These are phyloP conservation scores for Cyphomyrus discorhynchus DNA, from an alignment of 2,113 vertebrate species.

Conservation along the genomic window DNA sequence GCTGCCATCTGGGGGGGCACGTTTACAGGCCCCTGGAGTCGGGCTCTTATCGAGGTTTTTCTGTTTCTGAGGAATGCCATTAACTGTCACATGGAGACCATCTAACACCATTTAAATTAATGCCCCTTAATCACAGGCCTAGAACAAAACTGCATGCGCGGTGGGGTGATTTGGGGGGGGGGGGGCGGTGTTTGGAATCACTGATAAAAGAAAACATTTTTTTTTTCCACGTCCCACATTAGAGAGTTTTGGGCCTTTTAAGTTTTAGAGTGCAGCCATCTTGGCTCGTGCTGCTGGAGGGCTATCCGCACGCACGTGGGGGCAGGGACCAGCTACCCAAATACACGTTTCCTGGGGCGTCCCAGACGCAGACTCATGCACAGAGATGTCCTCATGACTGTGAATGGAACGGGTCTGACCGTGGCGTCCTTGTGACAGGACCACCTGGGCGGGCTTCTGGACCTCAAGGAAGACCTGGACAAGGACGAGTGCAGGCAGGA, in stretches of 20 bases:
- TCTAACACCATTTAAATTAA: slow-evolving; percentile 5
- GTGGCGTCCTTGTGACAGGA: slow-evolving; percentile 58
- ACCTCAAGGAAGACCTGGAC: slow-evolving; percentile 91
- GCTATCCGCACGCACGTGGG: slow-evolving; percentile 20
- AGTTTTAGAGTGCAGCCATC: slow-evolving; percentile 30
- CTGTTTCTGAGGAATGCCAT: slow-evolving; percentile 13
- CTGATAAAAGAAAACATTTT: slow-evolving; percentile 23
- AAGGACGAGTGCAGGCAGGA: slow-evolving; percentile 96
- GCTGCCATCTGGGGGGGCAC: slow-evolving; percentile 30
- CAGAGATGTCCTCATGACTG: neutral
- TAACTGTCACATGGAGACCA: slow-evolving; percentile 22
- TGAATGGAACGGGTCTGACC: neutral
- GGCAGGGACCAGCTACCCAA: neutral
- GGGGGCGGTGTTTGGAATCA: slow-evolving; percentile 17
- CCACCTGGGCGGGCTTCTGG: slow-evolving; percentile 63
- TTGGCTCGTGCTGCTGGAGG: neutral
- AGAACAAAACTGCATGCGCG: slow-evolving; percentile 9
- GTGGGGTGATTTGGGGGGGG: too few relatives aligned
- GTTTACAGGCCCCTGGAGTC: slow-evolving; percentile 29
- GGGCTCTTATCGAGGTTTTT: slow-evolving; percentile 25
- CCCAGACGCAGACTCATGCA: neutral
- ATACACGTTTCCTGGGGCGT: neutral
- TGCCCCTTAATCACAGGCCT: slow-evolving; percentile 23
- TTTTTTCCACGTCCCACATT: slow-evolving; percentile 33
- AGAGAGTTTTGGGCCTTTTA: slow-evolving; percentile 30